phyloP scores from a whole-genome alignment of 2,888 invertebrate genomes.

The Drosophila vallismaia region DNA sequence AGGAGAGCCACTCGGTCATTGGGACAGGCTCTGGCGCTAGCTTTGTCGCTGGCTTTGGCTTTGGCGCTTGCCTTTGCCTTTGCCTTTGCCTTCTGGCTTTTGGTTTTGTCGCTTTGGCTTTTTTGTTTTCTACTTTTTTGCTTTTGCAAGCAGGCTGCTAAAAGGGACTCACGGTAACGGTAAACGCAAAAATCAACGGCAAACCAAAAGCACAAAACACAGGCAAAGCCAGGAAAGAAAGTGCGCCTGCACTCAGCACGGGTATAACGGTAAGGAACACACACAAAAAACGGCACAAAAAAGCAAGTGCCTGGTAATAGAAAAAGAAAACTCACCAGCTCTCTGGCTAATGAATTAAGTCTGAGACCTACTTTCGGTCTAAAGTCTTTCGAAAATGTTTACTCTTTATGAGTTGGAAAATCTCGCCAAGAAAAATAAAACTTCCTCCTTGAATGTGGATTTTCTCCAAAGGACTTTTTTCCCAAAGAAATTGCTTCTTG shows the following conservation, averaged over 20 bases:
- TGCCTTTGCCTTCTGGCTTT: neutral
- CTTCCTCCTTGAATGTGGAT: neutral
- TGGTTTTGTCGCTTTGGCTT: too few species aligned
- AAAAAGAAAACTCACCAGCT: constrained; percentile 9
- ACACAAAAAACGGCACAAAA: neutral
- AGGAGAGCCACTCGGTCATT: constrained; percentile 74
- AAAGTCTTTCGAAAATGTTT: constrained; percentile 5
- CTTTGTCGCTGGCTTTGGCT: neutral
- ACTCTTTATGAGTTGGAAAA: constrained; percentile 1
- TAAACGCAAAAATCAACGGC: constrained; percentile 14
- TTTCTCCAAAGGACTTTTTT: neutral
- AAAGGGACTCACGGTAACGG: constrained; percentile 33
- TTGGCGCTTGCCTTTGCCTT: neutral
- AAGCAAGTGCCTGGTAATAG: constrained; percentile 2
- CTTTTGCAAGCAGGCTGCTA: constrained; percentile 8
- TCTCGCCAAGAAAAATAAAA: neutral
- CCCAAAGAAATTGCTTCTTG: neutral
- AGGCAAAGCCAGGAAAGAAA: constrained; percentile 10
- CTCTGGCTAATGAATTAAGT: constrained; percentile 23
- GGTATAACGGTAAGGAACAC: neutral
- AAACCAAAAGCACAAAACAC: constrained; percentile 7
- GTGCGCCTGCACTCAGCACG: constrained; percentile 35
- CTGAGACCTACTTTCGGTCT: constrained; percentile 12
- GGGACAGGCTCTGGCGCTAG: constrained; percentile 61
- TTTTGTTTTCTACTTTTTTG: neutral